These are phyloP conservation scores for Elanus axillaris DNA, from an alignment of 2,113 vertebrate genomes.

Conservation along the genomic window DNA sequence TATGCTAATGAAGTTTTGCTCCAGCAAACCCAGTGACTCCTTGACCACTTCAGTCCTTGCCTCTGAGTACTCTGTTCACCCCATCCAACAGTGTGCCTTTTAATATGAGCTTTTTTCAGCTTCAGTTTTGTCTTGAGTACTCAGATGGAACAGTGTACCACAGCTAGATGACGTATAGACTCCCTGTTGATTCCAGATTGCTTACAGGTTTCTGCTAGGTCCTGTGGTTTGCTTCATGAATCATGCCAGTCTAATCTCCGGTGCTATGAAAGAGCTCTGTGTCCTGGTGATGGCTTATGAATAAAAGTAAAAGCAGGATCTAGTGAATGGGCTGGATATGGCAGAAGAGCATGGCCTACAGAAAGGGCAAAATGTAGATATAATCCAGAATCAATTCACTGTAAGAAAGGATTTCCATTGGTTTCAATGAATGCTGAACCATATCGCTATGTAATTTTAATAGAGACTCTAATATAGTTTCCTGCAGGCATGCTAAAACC, in stretches of 20 bases:
- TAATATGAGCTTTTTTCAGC: background rate
- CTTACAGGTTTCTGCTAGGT: conserved; percentile 1
- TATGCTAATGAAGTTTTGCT: background rate
- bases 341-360: background rate
- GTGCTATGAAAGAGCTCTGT: background rate
- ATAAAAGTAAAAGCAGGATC: background rate
- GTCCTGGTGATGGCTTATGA: background rate
- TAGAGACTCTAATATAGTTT: background rate
- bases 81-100: background rate
- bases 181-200: conserved; percentile 12
- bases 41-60: background rate
- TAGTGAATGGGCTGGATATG: background rate
- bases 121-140: background rate
- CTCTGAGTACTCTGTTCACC: background rate
- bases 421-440: background rate
- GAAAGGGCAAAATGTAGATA: background rate
- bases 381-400: background rate
- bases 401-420: background rate
- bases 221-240: background rate
- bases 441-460: background rate
- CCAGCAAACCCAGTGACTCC: background rate
- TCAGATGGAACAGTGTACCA: background rate
- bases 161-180: background rate
- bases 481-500: background rate
- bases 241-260: background rate